Evolutionary conservation across 2,888 invertebrate species (phyloP).

Genomic region (Euspilapteryx auroguttella): DNA sequence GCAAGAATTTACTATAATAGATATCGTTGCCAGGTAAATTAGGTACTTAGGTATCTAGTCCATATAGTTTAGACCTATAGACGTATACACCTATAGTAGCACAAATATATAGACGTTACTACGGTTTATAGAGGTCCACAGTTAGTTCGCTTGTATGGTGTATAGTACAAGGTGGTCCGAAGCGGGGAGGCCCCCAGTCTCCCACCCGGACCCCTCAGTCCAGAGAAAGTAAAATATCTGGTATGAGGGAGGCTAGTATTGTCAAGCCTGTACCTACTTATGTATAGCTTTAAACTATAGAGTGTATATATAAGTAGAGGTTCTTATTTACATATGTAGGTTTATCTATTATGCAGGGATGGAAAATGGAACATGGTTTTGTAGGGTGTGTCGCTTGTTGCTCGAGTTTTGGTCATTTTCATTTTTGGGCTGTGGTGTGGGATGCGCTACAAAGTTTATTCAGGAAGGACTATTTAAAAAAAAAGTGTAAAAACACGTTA

Average conservation of each 20-base stretch:
- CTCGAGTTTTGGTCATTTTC: slow-evolving; percentile 36
- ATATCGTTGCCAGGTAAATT: too few relatives aligned
- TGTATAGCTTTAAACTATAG: slow-evolving; percentile 59
- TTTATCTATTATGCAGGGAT: slow-evolving; percentile 58
- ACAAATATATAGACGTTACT: slow-evolving; percentile 29
- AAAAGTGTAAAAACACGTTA: too few relatives aligned
- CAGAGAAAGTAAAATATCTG: slow-evolving; percentile 61
- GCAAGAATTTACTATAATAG: too few relatives aligned
- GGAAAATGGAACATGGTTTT: slow-evolving; percentile 47
- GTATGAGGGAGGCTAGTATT: slow-evolving; percentile 58
- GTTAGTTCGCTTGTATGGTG: slow-evolving; percentile 55
- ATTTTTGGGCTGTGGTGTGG: slow-evolving; percentile 6
- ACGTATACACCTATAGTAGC: slow-evolving; percentile 44
- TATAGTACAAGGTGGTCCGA: slow-evolving; percentile 44
- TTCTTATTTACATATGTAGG: slow-evolving; percentile 53
- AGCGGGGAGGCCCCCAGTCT: slow-evolving; percentile 14
- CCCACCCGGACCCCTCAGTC: slow-evolving; percentile 40
- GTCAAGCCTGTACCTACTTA: slow-evolving; percentile 56
- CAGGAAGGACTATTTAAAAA: too few relatives aligned
- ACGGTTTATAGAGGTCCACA: slow-evolving; percentile 51
- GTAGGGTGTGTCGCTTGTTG: slow-evolving; percentile 22
- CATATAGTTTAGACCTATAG: too few relatives aligned
- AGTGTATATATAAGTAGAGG: slow-evolving; percentile 38
- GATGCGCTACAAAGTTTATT: too few relatives aligned
- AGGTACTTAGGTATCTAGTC: too few relatives aligned